Percentiles rank a stretch among this genome's conserved stretches.
Conservation (phyloP, 2,113 vertebrate species). For the Oreochromis tanganicae region DNA sequence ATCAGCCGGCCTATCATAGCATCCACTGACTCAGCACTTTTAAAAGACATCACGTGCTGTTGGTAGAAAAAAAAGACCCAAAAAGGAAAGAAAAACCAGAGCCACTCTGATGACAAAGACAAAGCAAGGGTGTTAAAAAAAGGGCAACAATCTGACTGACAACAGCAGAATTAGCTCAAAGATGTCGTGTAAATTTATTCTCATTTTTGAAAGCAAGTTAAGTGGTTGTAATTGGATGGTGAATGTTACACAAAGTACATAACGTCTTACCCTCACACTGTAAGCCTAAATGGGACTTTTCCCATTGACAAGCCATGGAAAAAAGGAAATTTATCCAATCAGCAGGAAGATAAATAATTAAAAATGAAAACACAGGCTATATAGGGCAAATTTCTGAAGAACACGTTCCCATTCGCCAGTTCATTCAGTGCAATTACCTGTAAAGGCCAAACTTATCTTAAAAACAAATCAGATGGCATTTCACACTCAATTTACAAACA, state of each 20-base stretch:
- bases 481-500: not conserved
- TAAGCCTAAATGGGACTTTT: not conserved
- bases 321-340: not conserved
- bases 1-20: constrained; percentile 14
- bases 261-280: not conserved
- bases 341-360: not conserved
- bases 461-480: constrained; percentile 16
- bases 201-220: not conserved
- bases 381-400: not conserved
- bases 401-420: not conserved
- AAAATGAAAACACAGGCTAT: not conserved
- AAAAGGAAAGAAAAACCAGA: not conserved
- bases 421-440: constrained; percentile 10
- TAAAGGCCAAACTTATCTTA: constrained; percentile 3
- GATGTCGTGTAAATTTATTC: not conserved
- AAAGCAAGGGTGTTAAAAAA: not conserved
- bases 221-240: not conserved
- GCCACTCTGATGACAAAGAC: not conserved
- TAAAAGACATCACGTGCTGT: constrained; percentile 26
- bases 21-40: constrained; percentile 48
- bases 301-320: not conserved
- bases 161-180: not conserved
- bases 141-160: not conserved
- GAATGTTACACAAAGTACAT: not conserved
- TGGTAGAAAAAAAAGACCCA: not conserved